Base-by-base conservation (phyloP, 2,888 invertebrate species). In the Folsomia candida region DNA sequence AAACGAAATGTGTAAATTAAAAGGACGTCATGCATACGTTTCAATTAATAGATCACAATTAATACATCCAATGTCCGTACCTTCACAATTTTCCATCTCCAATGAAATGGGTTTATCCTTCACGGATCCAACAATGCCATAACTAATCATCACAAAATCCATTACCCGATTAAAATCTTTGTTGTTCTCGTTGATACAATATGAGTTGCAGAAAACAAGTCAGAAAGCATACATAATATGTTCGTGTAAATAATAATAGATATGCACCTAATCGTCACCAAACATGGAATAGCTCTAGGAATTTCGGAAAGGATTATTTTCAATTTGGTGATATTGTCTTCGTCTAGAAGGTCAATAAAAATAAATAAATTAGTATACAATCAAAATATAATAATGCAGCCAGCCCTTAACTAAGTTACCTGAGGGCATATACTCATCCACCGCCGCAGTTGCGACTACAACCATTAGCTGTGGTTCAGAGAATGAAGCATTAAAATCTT, bases 261-360 rank as follows among this genome's bases (percentile, higher is more conserved):
- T n/a, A n/a, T n/a, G n/a, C n/a, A n/a, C n/a, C n/a, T n/a, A n/a
- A 77, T 72, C 54, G 64, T 70, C 18, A 67, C 70, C 11, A 78
- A 26, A 51, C 69, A 69, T 2, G 76, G 72, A 27, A 72, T 68
- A 9, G 37, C 9, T 4, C 61, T 27, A 9, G 60, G 57, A n/a
- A 72, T 37, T 14, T 57, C 58, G 11, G 27, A 54, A 1, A 67
- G 24, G 2, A 72, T 4, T 1, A 62, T 14, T 24, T 67, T 62
- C 54, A 72, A 26, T 20, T 63, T 51, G 18, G 26, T 51, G 2
- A 22, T 22, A 64, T 54, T 27, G 24, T 65, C 28, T 3, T 27
- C 54, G 2, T 65, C 51, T 65, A 27, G n/a, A 20, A 47, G 27
- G 27, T 25, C 9, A 60, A 25, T 26, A 4, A 47, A 47, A 11